phyloP scores from a whole-genome alignment of 2,797 vertebrate genomes.

The Staurois parvus region DNA sequence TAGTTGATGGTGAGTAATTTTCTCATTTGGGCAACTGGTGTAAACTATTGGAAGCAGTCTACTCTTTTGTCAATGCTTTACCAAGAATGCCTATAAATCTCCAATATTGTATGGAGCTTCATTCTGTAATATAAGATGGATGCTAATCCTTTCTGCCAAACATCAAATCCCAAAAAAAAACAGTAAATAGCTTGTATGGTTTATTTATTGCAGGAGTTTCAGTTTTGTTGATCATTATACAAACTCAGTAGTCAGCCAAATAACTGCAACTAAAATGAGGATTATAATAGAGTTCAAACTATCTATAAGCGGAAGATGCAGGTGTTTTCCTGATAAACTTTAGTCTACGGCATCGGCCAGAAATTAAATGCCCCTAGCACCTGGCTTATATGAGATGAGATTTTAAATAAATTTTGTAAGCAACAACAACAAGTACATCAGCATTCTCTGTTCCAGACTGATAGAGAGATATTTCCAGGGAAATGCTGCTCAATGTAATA shows the following conservation, averaged over 20 bases:
- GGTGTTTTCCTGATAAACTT: neutral
- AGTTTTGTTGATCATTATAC: neutral
- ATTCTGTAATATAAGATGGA: neutral
- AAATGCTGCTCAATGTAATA: conserved; percentile 39
- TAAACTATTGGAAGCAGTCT: no score
- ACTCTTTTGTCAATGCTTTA: neutral
- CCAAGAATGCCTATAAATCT: neutral
- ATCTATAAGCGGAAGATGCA: neutral
- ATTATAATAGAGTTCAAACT: neutral
- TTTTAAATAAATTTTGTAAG: neutral
- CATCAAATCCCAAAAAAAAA: no score
- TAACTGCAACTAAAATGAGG: neutral
- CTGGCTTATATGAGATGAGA: conserved; percentile 13
- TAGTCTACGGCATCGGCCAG: neutral
- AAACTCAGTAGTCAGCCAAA: neutral
- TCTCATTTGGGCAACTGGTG: no score
- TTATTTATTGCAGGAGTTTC: neutral
- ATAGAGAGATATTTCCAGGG: conserved; percentile 38
- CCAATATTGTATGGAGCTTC: neutral
- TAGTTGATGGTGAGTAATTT: no score
- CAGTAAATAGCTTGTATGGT: neutral
- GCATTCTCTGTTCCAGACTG: conserved; percentile 31
- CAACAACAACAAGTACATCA: conserved; percentile 1
- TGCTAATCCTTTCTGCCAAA: no score
- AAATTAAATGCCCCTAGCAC: conserved; percentile 15